These are phyloP conservation scores for Hypomecis atomaria DNA, from an alignment of 2,888 invertebrate genomes.

Conservation along the genomic window DNA sequence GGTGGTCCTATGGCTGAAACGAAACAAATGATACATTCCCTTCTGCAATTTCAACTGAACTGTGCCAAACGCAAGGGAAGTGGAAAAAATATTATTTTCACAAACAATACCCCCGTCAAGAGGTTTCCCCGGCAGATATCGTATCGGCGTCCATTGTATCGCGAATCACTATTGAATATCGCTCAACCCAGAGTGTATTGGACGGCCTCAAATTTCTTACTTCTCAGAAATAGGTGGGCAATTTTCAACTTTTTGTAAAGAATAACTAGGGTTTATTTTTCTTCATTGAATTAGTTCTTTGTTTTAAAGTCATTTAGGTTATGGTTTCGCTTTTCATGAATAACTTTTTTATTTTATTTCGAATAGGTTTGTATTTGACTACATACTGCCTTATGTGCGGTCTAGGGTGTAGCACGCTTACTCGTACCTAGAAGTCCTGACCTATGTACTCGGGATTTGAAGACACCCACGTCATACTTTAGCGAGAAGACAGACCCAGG, in stretches of 20 bases:
- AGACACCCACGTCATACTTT: too few relatives aligned
- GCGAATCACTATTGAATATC: conserved; percentile 33
- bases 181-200: conserved; percentile 17
- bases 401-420: too few relatives aligned
- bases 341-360: too few relatives aligned
- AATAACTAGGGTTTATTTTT: background rate
- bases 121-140: conserved; percentile 29
- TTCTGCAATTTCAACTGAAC: background rate
- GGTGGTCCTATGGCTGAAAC: too few relatives aligned
- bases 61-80: conserved; percentile 11
- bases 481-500: too few relatives aligned
- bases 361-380: too few relatives aligned
- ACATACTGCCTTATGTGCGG: too few relatives aligned
- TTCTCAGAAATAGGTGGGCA: background rate
- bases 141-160: conserved; percentile 33
- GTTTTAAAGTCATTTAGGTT: too few relatives aligned
- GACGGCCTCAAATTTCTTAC: conserved; percentile 5
- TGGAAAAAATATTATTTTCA: conserved; percentile 37
- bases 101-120: conserved; percentile 36
- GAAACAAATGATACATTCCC: background rate
- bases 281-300: too few relatives aligned
- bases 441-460: too few relatives aligned
- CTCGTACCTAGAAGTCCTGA: too few relatives aligned
- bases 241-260: background rate
- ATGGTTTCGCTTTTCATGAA: too few relatives aligned